A percentile compares a stretch with the other conserved stretches of the same genome.
phyloP scores from a whole-genome alignment of 2,888 invertebrate species.

The Osedax fenrisi region DNA sequence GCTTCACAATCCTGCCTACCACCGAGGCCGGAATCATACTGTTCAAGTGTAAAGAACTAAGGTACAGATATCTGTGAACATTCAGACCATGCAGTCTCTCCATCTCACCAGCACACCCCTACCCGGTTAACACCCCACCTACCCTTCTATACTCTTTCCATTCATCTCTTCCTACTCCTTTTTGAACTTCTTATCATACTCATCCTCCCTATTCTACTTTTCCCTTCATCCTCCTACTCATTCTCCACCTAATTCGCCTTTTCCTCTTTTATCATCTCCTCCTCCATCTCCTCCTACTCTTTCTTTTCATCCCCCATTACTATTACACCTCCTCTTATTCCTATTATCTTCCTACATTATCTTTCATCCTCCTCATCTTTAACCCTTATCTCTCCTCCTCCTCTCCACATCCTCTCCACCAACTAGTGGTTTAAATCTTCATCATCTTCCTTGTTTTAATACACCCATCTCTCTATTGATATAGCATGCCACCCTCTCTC shows the following conservation, averaged over 20 bases:
- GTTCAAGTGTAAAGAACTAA: conserved; percentile 75
- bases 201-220: not conserved
- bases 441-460: no score
- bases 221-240: not conserved
- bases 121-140: conserved; percentile 52
- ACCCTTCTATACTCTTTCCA: no score
- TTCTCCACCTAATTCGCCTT: not conserved
- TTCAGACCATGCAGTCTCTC: conserved; percentile 75
- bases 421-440: no score
- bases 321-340: not conserved
- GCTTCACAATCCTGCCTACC: conserved; percentile 57
- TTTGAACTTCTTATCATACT: not conserved
- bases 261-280: not conserved
- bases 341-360: not conserved
- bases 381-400: not conserved
- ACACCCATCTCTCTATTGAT: no score
- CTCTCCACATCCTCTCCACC: no score
- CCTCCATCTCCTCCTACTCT: not conserved
- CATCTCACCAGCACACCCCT: conserved; percentile 69
- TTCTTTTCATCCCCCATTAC: not conserved
- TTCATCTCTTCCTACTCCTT: not conserved
- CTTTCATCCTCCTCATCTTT: not conserved
- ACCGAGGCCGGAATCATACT: conserved; percentile 65
- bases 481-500: not conserved
- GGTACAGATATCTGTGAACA: conserved; percentile 75